Conservation (phyloP, 2,113 vertebrate species). For the Ochotona curzoniae region DNA sequence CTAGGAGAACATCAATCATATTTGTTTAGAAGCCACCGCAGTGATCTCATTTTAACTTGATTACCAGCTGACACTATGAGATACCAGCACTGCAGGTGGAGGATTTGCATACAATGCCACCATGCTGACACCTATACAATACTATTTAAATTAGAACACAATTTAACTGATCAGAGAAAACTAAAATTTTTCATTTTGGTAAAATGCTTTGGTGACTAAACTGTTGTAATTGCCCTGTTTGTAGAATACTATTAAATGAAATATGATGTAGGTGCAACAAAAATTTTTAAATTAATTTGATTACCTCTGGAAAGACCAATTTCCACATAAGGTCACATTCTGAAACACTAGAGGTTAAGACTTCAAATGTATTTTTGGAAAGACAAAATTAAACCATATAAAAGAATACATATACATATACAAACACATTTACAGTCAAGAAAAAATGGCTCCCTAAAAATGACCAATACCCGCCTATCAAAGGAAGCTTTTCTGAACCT, state of each 20-base stretch:
- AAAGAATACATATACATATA: background rate
- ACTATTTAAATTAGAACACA: background rate
- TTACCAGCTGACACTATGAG: too few relatives aligned
- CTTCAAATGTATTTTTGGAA: background rate
- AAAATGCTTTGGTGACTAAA: constrained; percentile 4
- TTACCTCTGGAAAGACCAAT: constrained; percentile 19
- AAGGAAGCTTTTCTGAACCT: constrained; percentile 32
- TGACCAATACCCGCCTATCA: constrained; percentile 6
- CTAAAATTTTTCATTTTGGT: constrained; percentile 32
- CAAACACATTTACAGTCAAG: background rate
- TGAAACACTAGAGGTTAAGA: background rate
- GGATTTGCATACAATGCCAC: too few relatives aligned
- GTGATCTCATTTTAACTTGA: constrained; percentile 44
- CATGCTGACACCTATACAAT: too few relatives aligned
- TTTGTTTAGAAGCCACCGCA: background rate
- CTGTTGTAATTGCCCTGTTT: background rate
- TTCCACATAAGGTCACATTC: constrained; percentile 55
- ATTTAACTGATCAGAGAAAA: constrained; percentile 38
- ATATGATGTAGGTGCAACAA: background rate
- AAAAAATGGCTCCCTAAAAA: background rate
- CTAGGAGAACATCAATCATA: constrained; percentile 15
- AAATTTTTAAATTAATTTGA: background rate
- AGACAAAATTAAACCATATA: background rate
- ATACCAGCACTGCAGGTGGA: too few relatives aligned
- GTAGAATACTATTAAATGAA: background rate